Evolutionary conservation across 2,888 invertebrate species (phyloP).

Genomic region (Chrysolina americana): DNA sequence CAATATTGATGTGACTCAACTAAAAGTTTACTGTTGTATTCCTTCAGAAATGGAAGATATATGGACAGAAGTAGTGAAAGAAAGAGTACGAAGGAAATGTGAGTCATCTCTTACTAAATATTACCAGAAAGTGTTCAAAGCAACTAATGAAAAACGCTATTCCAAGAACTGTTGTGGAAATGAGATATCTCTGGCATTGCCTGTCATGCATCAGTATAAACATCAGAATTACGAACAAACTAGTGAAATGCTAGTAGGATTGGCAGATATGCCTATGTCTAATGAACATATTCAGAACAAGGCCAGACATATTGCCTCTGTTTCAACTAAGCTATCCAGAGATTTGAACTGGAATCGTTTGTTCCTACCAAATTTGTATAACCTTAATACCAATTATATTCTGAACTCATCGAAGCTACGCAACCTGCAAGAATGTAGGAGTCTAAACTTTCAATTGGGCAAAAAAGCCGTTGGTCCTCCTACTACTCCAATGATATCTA

Average conservation of each 20-base stretch:
- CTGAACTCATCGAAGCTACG: neutral
- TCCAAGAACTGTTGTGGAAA: slow-evolving; percentile 57
- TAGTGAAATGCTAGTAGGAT: neutral
- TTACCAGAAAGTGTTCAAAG: slow-evolving; percentile 64
- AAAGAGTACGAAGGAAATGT: slow-evolving; percentile 74
- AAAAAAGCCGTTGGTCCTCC: neutral
- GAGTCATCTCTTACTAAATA: slow-evolving; percentile 70
- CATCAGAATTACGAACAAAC: slow-evolving; percentile 22
- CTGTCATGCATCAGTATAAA: slow-evolving; percentile 56
- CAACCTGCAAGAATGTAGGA: neutral
- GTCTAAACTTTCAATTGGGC: neutral
- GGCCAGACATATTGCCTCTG: neutral
- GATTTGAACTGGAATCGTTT: neutral
- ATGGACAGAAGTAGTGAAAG: slow-evolving; percentile 78
- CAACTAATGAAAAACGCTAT: slow-evolving; percentile 66
- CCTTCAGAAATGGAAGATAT: slow-evolving; percentile 71
- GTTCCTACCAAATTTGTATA: neutral
- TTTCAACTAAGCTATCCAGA: neutral
- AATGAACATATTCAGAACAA: neutral
- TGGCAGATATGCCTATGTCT: neutral
- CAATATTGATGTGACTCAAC: no score
- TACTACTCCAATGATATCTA: neutral
- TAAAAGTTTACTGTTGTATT: no score
- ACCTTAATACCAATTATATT: neutral
- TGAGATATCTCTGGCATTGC: slow-evolving; percentile 50